Evolutionary conservation across 2,797 vertebrate genomes (phyloP).

Genomic region (Macropodus opercularis): DNA sequence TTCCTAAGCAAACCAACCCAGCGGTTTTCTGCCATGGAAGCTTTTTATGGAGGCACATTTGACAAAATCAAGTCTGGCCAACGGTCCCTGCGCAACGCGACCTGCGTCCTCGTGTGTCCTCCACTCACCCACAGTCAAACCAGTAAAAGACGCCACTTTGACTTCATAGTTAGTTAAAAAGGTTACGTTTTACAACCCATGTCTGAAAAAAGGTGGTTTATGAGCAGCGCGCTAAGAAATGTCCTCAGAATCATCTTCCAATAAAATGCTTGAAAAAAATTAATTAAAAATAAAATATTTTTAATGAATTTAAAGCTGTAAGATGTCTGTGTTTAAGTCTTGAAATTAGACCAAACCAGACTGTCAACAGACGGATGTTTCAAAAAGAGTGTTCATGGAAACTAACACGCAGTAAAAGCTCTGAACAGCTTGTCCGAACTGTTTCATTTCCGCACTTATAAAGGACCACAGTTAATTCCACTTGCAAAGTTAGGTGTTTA

Average conservation of each 20-base stretch:
- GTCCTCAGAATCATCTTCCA: no score
- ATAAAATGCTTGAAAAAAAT: no score
- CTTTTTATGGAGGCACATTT: conserved; percentile 58
- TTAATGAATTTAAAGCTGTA: background rate
- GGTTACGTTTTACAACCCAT: background rate
- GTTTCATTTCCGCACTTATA: background rate
- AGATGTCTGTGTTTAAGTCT: background rate
- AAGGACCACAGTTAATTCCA: no score
- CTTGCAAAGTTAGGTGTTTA: background rate
- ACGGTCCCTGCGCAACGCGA: conserved; percentile 41
- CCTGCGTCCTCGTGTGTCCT: conserved; percentile 64
- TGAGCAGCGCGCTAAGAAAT: background rate
- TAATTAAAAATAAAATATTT: no score
- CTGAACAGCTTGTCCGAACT: background rate
- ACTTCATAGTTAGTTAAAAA: no score
- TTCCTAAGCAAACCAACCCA: conserved; percentile 66
- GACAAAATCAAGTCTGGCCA: conserved; percentile 67
- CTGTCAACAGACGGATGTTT: background rate
- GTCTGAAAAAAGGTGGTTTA: background rate
- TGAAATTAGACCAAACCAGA: background rate
- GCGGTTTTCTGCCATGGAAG: conserved; percentile 64
- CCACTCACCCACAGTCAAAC: no score
- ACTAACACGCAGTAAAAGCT: background rate
- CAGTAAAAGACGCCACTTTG: no score
- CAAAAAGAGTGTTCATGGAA: background rate